phyloP scores from a whole-genome alignment of 2,113 vertebrate species.

The Gnathochromis pfefferi region DNA sequence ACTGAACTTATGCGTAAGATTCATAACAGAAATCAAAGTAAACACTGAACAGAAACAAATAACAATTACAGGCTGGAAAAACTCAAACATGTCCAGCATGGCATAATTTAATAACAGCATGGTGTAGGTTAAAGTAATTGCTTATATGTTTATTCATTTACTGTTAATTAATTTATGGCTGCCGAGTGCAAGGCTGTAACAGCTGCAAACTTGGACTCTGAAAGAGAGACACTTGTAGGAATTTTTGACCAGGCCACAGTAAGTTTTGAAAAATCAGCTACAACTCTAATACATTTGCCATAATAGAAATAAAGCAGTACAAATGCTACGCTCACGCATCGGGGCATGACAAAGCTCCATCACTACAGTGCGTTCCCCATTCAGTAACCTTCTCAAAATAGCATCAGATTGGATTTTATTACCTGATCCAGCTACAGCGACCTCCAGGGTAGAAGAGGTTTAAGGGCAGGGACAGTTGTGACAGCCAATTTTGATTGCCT shows the following conservation, averaged over 20 bases:
- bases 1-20: not conserved
- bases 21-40: not conserved
- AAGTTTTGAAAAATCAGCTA: not conserved
- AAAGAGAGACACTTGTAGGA: not conserved
- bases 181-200: not conserved
- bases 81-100: not conserved
- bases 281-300: not conserved
- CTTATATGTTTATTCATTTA: not conserved
- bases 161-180: not conserved
- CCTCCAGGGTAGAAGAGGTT: not conserved
- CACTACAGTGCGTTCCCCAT: not conserved
- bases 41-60: not conserved
- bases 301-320: not conserved
- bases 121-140: not conserved
- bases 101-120: not conserved
- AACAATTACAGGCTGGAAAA: not conserved
- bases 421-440: not conserved
- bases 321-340: not conserved
- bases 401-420: not conserved
- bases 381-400: not conserved
- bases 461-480: not conserved
- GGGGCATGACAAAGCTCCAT: not conserved
- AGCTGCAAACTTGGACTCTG: not conserved
- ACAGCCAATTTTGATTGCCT: not conserved
- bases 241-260: not conserved